Base-by-base conservation (phyloP, 2,888 invertebrate genomes). In the Nysson spinosus region DNA sequence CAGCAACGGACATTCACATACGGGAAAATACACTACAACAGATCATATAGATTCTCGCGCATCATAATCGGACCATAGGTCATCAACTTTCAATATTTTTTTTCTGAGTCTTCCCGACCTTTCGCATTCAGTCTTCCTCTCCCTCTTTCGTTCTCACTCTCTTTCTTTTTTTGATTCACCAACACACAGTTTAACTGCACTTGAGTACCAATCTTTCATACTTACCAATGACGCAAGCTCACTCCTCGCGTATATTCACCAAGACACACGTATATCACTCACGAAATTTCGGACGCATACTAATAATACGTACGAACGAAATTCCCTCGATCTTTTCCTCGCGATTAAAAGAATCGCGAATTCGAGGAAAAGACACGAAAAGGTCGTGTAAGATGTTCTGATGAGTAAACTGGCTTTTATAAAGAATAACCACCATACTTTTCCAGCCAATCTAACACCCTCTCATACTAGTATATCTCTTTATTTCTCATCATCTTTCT, bases 1-100 rank as follows among this genome's bases (percentile, higher is more conserved):
- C 78, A 80, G 75, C 72, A 83, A 81, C 81, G 75, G 78, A 81
- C 82, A 82, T 81, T 81, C 82, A 80, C 77, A 56, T 76, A 73
- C 73, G 75, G 63, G 60, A 61, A 57, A 74, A 75, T 63, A 60
- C 71, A 66, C 63, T 67, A 66, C 62, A 64, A 69, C 63, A 43
- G 39, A 66, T 70, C 72, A 57, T 56, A 63, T 57, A 37, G 47
- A 72, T 68, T 61, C 62, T 65, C 58, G 64, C 72, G 54, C 64
- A 74, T 42, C 56, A 64, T 69, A 56, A 77, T 72, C 65, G 68
- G 75, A 72, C 57, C 71, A 75, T 55, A 50, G 52, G 55, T 62
- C 61, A 72, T 16, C 40, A 63, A 35, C 24, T 52, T 51, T 42
- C n/a, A n/a, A n/a, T n/a, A n/a, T 35, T 19, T 50, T 30, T 30